Base-by-base conservation (phyloP, 2,888 invertebrate species). In the Zygogramma bicolorata region DNA sequence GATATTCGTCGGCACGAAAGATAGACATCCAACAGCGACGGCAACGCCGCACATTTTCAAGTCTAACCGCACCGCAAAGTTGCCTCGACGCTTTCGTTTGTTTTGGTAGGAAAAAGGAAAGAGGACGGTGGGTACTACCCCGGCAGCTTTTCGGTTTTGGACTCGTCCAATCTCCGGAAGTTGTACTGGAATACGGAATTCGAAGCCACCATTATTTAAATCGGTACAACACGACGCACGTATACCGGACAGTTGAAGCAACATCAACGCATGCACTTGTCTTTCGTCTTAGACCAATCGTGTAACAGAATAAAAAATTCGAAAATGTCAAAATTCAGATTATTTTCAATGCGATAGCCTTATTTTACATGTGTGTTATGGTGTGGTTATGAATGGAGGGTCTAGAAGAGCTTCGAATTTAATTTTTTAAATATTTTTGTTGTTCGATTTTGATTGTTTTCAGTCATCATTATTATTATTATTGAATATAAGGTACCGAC, bases 141-240 rank as follows among this genome's bases (percentile, higher is more conserved):
- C 74, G 67, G 74, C 74, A 53, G 66, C 75, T 78, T 78, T n/a
- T 62, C 18, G 60, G 73, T 76, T 79, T 79, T 80, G 76, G 77
- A 77, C 77, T 78, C 78, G 77, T 68, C 77, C 75, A 70, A 60
- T 57, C 63, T 73, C 75, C 77, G 77, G 75, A 77, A 77, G 77
- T 77, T 63, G 69, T 69, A 68, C 53, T 62, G 53, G 61, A 62
- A 62, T 27, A 53, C 68, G 68, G 68, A 68, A 62, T 68, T 63
- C 13, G 46, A 62, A 58, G 65, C 59, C 20, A 63, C 22, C 27
- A 59, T 65, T 65, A 62, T 65, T 69, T 58, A 58, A 70, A 65
- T 65, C 70, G 38, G 58, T 58, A 63, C 62, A 58, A 42, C 53
- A 53, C 53, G 42, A 42, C 53, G 27, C 53, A 15, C 46, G 46